These are phyloP conservation scores for Chaetorhynchus papuensis DNA, from an alignment of 2,113 vertebrate species.

Conservation along the genomic window DNA sequence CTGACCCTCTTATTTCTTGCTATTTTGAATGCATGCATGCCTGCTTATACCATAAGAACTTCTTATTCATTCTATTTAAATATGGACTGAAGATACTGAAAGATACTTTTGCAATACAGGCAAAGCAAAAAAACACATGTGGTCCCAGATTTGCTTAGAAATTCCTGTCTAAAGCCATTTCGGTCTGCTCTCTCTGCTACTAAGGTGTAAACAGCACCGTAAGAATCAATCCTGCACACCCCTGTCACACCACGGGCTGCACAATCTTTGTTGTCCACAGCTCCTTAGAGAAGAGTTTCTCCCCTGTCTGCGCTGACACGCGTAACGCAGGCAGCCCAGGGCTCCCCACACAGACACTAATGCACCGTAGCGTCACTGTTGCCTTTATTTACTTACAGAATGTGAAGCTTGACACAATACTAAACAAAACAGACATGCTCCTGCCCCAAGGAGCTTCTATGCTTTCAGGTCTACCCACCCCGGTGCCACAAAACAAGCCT, in stretches of 20 bases:
- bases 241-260: background rate
- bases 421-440: background rate
- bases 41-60: background rate
- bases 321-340: background rate
- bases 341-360: background rate
- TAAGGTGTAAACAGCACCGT: background rate
- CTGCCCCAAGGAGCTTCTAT: background rate
- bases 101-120: background rate
- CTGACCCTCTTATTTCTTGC: background rate
- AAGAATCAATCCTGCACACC: conserved; percentile 32
- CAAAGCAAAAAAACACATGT: background rate
- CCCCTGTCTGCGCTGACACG: background rate
- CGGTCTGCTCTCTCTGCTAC: background rate
- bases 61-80: background rate
- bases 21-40: background rate
- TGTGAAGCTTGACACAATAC: background rate
- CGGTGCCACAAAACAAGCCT: background rate
- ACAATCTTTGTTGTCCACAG: background rate
- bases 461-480: background rate
- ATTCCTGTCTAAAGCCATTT: background rate
- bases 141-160: background rate
- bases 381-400: background rate
- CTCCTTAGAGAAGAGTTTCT: background rate
- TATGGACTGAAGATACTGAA: background rate
- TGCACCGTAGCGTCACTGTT: background rate